Percentiles rank a stretch among this genome's conserved stretches.
Evolutionary conservation across 2,888 invertebrate species (phyloP).

Genomic region (Prosapia bicincta): DNA sequence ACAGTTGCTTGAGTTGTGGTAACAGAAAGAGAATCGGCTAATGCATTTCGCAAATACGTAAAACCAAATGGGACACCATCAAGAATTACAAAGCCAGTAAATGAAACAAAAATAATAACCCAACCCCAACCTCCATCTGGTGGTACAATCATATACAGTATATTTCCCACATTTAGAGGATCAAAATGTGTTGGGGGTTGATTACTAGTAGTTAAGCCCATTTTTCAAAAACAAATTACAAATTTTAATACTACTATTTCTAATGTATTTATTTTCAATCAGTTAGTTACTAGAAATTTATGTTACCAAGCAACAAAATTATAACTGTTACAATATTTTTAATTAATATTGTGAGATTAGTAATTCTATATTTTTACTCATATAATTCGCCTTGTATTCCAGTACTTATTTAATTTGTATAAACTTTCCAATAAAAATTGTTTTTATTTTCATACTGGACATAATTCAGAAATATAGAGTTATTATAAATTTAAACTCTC

Average conservation of each 20-base stretch:
- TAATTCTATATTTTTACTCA: no score
- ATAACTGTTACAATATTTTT: no score
- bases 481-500: no score
- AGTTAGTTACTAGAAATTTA: neutral
- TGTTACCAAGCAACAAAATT: neutral
- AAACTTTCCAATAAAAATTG: no score
- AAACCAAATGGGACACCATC: constrained; percentile 4
- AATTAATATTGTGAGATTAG: no score
- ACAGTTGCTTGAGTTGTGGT: neutral
- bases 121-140: constrained; percentile 17
- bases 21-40: neutral
- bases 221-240: neutral
- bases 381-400: no score
- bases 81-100: neutral
- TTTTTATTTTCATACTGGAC: no score
- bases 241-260: neutral
- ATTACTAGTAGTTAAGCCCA: neutral
- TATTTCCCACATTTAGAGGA: neutral
- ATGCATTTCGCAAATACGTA: neutral
- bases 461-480: no score
- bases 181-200: neutral
- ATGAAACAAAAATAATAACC: neutral
- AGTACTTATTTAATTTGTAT: no score
- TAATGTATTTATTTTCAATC: no score
- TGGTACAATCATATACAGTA: constrained; percentile 14